Percentiles rank a stretch among this genome's conserved stretches.
These are phyloP conservation scores for Melanerpes formicivorus DNA, from an alignment of 2,113 vertebrate genomes.

Conservation along the genomic window DNA sequence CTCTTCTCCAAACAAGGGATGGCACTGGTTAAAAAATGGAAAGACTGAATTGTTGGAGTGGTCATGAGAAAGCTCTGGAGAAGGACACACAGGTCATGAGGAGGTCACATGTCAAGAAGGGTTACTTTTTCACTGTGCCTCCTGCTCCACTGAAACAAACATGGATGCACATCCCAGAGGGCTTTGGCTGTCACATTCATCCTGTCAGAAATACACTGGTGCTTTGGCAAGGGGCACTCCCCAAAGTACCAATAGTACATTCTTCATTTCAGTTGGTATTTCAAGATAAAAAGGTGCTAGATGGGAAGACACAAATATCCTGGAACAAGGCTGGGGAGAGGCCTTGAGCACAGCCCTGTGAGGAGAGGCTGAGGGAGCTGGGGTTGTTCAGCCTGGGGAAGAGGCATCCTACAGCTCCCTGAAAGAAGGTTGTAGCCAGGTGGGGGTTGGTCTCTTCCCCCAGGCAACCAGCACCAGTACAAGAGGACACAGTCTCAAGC, in stretches of 20 bases:
- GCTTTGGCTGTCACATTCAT: not conserved
- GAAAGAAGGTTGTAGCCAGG: too few species aligned
- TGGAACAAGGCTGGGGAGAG: not conserved
- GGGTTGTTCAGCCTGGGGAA: too few species aligned
- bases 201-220: not conserved
- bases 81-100: not conserved
- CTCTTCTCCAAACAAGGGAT: not conserved
- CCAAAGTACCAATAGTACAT: not conserved
- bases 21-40: not conserved
- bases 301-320: not conserved
- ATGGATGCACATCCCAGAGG: not conserved
- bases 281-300: not conserved
- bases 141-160: not conserved
- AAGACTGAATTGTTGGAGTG: not conserved
- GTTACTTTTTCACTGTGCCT: not conserved
- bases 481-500: too few species aligned
- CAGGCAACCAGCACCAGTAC: too few species aligned
- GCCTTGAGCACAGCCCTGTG: too few species aligned
- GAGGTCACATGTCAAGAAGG: rapidly evolving
- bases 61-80: not conserved
- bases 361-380: too few species aligned
- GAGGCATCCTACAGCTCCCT: too few species aligned
- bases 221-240: not conserved
- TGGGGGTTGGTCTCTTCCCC: too few species aligned
- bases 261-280: not conserved